Evolutionary conservation across 2,113 vertebrate genomes (phyloP), one percentile per base, ranked within the genome.

Genomic region (Prinia subflava): DNA sequence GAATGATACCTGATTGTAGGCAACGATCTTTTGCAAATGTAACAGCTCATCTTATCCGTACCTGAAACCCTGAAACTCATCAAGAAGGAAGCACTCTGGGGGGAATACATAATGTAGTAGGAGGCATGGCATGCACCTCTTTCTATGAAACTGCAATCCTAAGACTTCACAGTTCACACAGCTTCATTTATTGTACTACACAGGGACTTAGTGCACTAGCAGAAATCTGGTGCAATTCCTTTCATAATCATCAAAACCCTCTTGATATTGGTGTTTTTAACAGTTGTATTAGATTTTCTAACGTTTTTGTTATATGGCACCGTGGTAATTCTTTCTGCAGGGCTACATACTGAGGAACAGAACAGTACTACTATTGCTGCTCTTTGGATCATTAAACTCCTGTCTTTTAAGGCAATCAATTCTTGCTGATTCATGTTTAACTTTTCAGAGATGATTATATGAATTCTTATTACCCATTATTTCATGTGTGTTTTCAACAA

Each of bases 111-210:
- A 94, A 92, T 83, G 49, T 15, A 94, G 70, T 11, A 69, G 79
- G 77, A 94, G 28, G 84, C 74, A 92, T 25, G 35, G 73, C 73
- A 92, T 11, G 44, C 44, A 41, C 56, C 85, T 84, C 92, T 49
- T 95, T 71, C 90, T 94, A 50, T n/a, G 87, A 79, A 96, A 89
- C 77, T 84, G 65, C 83, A 94, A 92, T 91, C 70, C 82, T 92
- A 73, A 83, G 59, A 87, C 64, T 92, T 85, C 82, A 78, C 11
- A 90, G 62, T 79, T 94, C 82, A 69, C 80, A 70, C 55, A 62
- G 46, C 62, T 92, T 67, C 56, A 78, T 77, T 94, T 94, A 83
- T 4, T 65, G 67, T 31, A 89, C 79, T 60, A 79, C 3, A 73
- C 77, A 84, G 74, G 49, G 49, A 92, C 41, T 90, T 80, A 39